These are phyloP conservation scores for Asobara japonica DNA, from an alignment of 1,140 invertebrate genomes.

Conservation along the genomic window DNA sequence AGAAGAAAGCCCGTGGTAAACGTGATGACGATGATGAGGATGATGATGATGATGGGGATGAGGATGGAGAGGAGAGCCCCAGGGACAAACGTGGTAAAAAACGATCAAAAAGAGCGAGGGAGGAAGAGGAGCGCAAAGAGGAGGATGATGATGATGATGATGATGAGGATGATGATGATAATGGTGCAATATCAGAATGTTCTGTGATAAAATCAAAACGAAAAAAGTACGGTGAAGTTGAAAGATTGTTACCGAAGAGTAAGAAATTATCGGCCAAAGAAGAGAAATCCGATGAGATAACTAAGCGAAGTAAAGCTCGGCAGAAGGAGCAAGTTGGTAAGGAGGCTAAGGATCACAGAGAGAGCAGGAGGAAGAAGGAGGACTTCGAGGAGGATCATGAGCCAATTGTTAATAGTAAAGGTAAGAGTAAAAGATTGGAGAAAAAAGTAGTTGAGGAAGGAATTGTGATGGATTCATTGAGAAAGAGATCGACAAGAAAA, in stretches of 20 bases:
- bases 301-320: slow-evolving; percentile 49
- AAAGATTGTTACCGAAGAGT: slow-evolving; percentile 62
- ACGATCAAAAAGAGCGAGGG: slow-evolving; percentile 36
- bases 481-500: slow-evolving; percentile 67
- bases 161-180: slow-evolving; percentile 36
- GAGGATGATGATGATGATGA: slow-evolving; percentile 27
- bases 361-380: slow-evolving; percentile 58
- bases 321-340: slow-evolving; percentile 42
- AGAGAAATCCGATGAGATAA: slow-evolving; percentile 56
- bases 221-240: slow-evolving; percentile 49
- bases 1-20: slow-evolving; percentile 52
- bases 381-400: slow-evolving; percentile 60
- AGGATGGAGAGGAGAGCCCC: slow-evolving; percentile 54
- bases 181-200: slow-evolving; percentile 57
- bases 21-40: slow-evolving; percentile 46
- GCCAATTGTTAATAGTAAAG: slow-evolving; percentile 50
- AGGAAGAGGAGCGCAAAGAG: slow-evolving; percentile 37
- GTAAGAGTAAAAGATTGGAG: slow-evolving; percentile 58
- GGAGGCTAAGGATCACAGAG: slow-evolving; percentile 44
- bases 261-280: slow-evolving; percentile 63
- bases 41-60: slow-evolving; percentile 60
- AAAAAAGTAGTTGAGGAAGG: slow-evolving; percentile 61
- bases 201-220: slow-evolving; percentile 60
- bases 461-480: slow-evolving; percentile 61
- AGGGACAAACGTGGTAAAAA: slow-evolving; percentile 19